phyloP scores from a whole-genome alignment of 1,140 invertebrate genomes.

The Araneus ventricosus region DNA sequence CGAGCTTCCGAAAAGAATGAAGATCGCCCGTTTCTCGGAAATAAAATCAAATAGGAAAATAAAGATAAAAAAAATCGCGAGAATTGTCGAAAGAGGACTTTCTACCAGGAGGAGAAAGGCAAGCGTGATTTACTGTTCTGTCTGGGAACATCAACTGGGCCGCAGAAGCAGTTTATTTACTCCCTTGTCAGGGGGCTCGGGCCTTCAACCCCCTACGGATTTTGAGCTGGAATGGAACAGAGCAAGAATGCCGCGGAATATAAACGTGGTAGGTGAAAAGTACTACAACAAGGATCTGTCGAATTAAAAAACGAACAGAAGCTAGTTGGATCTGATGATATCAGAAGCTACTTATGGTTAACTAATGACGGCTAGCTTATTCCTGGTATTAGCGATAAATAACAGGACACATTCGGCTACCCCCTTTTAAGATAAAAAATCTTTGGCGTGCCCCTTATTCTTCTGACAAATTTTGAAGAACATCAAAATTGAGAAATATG shows the following conservation, averaged over 20 bases:
- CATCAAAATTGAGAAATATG: too few species aligned
- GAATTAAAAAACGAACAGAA: neutral
- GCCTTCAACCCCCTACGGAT: slow-evolving; percentile 28
- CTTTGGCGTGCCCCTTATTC: too few species aligned
- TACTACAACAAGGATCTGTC: neutral
- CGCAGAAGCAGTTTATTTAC: slow-evolving; percentile 74
- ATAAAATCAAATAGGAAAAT: slow-evolving; percentile 66
- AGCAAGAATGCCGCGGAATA: slow-evolving; percentile 13
- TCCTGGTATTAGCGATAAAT: too few species aligned
- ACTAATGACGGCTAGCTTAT: too few species aligned
- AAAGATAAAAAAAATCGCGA: slow-evolving; percentile 39
- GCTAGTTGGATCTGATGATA: neutral
- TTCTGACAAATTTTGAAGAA: too few species aligned
- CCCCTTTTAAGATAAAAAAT: too few species aligned
- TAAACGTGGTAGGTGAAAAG: slow-evolving; percentile 49
- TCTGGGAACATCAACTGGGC: slow-evolving; percentile 65
- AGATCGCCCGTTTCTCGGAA: slow-evolving; percentile 35
- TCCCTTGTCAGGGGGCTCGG: slow-evolving; percentile 59
- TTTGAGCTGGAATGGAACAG: slow-evolving; percentile 24
- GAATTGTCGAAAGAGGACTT: slow-evolving; percentile 63
- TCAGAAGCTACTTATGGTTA: neutral
- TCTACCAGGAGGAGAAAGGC: neutral
- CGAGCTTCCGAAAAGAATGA: slow-evolving; percentile 20
- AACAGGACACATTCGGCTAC: too few species aligned
- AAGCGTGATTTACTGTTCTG: slow-evolving; percentile 72